Conservation (phyloP, 2,888 invertebrate species). For the Pammene aurita region DNA sequence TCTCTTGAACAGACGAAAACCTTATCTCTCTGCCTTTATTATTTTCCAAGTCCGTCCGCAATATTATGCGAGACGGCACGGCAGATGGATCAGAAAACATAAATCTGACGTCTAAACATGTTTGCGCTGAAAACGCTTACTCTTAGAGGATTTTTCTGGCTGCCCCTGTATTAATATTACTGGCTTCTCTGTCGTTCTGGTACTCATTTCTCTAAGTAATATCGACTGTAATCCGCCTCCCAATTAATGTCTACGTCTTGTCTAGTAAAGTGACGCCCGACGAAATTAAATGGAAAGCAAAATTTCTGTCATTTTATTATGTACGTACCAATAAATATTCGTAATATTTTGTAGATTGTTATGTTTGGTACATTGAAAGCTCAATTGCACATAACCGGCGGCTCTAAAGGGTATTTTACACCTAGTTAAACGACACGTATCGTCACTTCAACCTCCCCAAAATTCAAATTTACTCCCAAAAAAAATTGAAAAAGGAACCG, state of each 20-base stretch:
- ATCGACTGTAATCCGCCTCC: slow-evolving; percentile 24
- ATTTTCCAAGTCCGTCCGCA: slow-evolving; percentile 76
- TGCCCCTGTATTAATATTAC: slow-evolving; percentile 45
- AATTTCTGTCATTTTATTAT: neutral
- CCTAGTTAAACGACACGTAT: slow-evolving; percentile 13
- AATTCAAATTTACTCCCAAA: slow-evolving; percentile 21
- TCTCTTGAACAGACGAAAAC: slow-evolving; percentile 70
- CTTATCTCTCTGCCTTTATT: slow-evolving; percentile 76
- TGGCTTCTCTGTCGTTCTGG: slow-evolving; percentile 34
- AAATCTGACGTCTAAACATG: slow-evolving; percentile 78
- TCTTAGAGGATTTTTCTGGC: slow-evolving; percentile 54
- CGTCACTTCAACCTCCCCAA: neutral
- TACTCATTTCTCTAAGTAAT: slow-evolving; percentile 33
- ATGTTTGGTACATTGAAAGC: neutral
- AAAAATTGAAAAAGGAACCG: slow-evolving; percentile 44
- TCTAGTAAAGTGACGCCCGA: slow-evolving; percentile 1
- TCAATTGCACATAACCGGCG: neutral
- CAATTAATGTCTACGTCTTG: slow-evolving; percentile 20
- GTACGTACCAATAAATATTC: neutral
- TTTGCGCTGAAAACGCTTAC: slow-evolving; percentile 64
- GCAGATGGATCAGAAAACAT: slow-evolving; percentile 79
- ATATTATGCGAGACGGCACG: slow-evolving; percentile 76
- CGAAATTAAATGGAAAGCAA: neutral
- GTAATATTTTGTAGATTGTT: neutral
- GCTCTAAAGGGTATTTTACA: slow-evolving; percentile 9